Conservation (phyloP, 2,113 vertebrate genomes). For the Murina feae region DNA sequence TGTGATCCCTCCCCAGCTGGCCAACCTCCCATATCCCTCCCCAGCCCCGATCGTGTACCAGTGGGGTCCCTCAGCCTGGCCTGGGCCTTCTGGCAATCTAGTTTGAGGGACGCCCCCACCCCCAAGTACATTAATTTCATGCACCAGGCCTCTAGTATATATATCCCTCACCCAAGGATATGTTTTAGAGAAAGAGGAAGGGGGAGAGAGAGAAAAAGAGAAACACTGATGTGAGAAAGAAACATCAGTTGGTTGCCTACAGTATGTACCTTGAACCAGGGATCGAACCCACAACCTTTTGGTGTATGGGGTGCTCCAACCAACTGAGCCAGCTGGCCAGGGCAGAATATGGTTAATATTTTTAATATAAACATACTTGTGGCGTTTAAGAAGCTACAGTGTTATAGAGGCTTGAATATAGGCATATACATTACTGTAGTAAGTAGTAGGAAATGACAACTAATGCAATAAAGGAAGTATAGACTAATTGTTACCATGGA, state of each 20-base stretch:
- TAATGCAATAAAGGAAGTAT: neutral
- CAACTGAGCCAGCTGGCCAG: neutral
- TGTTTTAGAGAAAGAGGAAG: neutral
- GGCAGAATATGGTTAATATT: neutral
- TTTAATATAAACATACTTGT: neutral
- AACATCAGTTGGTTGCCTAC: neutral
- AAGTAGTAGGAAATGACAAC: neutral
- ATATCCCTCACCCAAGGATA: neutral
- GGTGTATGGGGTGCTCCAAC: neutral
- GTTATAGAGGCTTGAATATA: neutral
- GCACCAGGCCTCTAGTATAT: no score
- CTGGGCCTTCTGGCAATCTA: no score
- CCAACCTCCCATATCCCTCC: no score
- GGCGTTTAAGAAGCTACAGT: neutral
- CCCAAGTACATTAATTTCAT: no score
- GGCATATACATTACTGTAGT: neutral
- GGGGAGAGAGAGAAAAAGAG: no score
- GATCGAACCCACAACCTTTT: neutral
- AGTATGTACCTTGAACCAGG: neutral
- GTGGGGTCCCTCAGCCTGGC: no score
- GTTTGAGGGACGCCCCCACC: no score
- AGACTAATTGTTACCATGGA: neutral
- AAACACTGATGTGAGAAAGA: no score
- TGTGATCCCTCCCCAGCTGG: no score
- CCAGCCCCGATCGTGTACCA: no score